These are phyloP conservation scores for Montipora capitata DNA, from an alignment of 92 coral and sea anemone species.

Conservation along the genomic window DNA sequence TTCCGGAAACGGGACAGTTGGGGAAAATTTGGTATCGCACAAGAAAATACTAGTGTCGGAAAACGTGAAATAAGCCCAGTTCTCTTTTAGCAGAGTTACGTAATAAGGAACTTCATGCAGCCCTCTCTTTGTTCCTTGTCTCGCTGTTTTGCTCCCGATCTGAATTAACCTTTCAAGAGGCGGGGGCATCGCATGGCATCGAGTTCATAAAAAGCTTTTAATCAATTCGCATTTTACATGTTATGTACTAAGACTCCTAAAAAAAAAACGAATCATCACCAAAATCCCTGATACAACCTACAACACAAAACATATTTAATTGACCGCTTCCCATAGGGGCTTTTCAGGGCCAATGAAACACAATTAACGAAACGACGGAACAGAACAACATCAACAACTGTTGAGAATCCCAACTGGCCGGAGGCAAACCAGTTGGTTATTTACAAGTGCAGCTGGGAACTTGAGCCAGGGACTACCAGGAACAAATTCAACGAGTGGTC, in stretches of 20 bases:
- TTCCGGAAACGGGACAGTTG: background rate
- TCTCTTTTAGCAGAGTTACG: background rate
- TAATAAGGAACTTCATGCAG: background rate
- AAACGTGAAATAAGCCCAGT: background rate
- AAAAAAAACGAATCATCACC: background rate
- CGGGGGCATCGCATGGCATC: background rate
- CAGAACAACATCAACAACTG: background rate
- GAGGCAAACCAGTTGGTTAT: too few relatives aligned
- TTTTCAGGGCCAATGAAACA: too few relatives aligned
- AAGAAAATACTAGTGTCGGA: background rate
- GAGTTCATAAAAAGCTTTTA: background rate
- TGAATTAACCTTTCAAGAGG: conserved; percentile 13
- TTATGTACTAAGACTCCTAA: too few relatives aligned
- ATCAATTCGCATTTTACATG: background rate
- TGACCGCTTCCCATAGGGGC: too few relatives aligned
- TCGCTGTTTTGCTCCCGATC: background rate
- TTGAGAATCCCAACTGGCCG: too few relatives aligned
- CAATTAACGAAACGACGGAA: background rate
- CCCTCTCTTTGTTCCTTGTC: background rate
- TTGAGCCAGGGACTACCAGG: too few relatives aligned
- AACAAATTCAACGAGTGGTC: too few relatives aligned
- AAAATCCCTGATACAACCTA: background rate
- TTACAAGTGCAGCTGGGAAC: too few relatives aligned
- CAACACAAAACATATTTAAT: too few relatives aligned
- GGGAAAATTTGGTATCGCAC: too few relatives aligned